Evolutionary conservation across 2,113 vertebrate species (phyloP).

Genomic region (Myiozetetes cayanensis): DNA sequence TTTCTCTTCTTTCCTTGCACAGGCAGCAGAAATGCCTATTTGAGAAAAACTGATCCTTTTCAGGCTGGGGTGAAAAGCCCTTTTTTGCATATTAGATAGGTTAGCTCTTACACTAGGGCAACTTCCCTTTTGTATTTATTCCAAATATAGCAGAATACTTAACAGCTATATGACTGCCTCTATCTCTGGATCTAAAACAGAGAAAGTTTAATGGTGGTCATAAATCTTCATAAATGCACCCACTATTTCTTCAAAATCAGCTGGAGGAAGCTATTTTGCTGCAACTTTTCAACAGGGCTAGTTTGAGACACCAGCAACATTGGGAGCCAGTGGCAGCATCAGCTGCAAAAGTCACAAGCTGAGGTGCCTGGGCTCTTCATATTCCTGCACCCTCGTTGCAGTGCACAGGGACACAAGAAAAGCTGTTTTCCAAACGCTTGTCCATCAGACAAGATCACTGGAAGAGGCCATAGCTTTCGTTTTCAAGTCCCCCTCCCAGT

Average conservation of each 20-base stretch:
- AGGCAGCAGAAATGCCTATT: background rate
- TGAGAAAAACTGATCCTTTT: background rate
- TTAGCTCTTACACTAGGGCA: background rate
- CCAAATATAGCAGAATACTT: background rate
- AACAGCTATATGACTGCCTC: background rate
- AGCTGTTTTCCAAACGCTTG: background rate
- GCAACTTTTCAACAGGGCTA: background rate
- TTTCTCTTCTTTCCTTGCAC: background rate
- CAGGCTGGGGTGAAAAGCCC: background rate
- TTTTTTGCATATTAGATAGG: background rate
- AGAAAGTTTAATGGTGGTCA: background rate
- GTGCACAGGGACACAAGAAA: background rate
- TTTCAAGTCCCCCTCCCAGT: rapidly evolving
- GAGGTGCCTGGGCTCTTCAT: background rate
- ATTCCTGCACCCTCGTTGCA: background rate
- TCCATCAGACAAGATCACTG: background rate
- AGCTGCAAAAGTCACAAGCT: background rate
- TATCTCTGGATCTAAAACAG: background rate
- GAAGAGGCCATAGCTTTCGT: background rate
- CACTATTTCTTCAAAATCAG: background rate
- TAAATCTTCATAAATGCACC: background rate
- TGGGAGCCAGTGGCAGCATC: background rate
- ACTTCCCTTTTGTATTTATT: background rate
- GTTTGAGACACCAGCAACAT: background rate
- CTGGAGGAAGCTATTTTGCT: background rate